Evolutionary conservation across 1,140 invertebrate genomes (phyloP).

Genomic region (Atta colombica): DNA sequence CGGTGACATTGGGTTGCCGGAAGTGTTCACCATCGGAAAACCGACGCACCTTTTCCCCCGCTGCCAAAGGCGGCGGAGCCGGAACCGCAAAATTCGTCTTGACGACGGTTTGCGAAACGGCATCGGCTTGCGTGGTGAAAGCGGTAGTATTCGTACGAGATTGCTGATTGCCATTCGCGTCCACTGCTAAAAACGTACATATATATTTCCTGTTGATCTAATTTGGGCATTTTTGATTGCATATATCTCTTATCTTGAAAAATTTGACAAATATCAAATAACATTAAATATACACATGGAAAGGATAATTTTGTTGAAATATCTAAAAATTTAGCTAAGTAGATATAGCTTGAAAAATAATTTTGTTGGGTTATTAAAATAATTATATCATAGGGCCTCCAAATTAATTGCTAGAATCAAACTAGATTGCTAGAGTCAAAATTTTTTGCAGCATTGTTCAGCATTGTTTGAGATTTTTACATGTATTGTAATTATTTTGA

Average conservation of each 20-base stretch:
- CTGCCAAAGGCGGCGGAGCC: constrained; percentile 87
- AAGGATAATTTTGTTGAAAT: no score
- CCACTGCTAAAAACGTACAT: constrained; percentile 83
- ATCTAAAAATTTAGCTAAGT: no score
- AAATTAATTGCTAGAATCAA: no score
- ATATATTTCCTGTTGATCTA: neutral
- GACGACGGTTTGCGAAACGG: constrained; percentile 82
- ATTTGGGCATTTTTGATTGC: neutral
- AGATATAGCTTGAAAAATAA: no score
- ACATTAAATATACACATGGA: neutral
- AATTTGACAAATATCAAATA: neutral
- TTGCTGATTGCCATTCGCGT: constrained; percentile 86
- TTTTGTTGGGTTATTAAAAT: no score
- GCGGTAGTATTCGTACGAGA: constrained; percentile 85
- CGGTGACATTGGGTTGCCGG: constrained; percentile 87
- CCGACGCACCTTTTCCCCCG: constrained; percentile 87
- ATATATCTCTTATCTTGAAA: neutral
- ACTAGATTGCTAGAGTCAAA: no score
- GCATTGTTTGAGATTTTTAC: no score
- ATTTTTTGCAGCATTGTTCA: no score
- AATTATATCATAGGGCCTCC: no score
- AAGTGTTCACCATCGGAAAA: constrained; percentile 90
- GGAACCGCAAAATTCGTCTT: constrained; percentile 89
- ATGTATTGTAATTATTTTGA: no score
- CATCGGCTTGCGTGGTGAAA: constrained; percentile 86